Percentiles rank a stretch among this genome's conserved stretches.
Conservation (phyloP, 2,888 invertebrate genomes). For the Thera britannica region DNA sequence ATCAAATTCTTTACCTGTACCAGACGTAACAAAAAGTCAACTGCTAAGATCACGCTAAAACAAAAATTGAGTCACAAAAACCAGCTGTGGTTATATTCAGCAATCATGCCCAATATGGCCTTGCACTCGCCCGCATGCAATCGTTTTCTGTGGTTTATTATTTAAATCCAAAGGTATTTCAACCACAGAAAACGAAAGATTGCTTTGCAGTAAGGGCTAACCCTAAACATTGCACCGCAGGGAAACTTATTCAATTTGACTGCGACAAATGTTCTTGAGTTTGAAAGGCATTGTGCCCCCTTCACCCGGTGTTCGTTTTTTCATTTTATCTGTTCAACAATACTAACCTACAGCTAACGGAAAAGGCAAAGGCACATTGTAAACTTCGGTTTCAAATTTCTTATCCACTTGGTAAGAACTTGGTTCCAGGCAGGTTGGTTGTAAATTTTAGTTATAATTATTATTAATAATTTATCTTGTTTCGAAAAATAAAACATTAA, state of each 20-base stretch:
- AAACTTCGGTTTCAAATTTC: background rate
- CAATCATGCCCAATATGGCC: slow-evolving; percentile 30
- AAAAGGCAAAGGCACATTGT: background rate
- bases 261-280: slow-evolving; percentile 73
- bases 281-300: slow-evolving; percentile 70
- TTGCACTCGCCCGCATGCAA: background rate
- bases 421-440: too few relatives aligned
- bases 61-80: slow-evolving; percentile 22
- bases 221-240: slow-evolving; percentile 65
- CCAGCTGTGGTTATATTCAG: slow-evolving; percentile 7
- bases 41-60: slow-evolving; percentile 17
- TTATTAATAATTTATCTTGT: too few relatives aligned
- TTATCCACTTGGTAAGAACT: background rate
- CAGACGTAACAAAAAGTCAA: slow-evolving; percentile 5
- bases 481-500: too few relatives aligned
- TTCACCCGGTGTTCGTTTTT: slow-evolving; percentile 64
- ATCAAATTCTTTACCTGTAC: background rate
- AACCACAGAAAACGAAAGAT: background rate
- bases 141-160: background rate
- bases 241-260: slow-evolving; percentile 81
- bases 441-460: too few relatives aligned
- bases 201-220: background rate
- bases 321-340: slow-evolving; percentile 74
- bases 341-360: slow-evolving; percentile 49
- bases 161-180: background rate